A percentile compares a stretch with the other conserved stretches of the same genome.
Evolutionary conservation across 2,797 vertebrate genomes (phyloP).

Genomic region (Nyctibius grandis): DNA sequence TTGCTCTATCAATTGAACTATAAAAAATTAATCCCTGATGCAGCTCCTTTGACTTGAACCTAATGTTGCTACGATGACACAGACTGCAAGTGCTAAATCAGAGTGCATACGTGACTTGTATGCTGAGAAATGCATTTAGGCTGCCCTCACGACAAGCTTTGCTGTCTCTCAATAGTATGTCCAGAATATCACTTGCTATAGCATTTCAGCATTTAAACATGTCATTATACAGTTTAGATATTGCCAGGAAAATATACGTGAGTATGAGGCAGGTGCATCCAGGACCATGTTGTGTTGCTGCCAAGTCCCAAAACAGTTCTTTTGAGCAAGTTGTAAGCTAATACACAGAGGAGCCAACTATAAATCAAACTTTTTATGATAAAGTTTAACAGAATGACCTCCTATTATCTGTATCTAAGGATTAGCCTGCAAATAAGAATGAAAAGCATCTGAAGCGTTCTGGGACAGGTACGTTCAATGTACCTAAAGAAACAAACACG

Average conservation of each 20-base stretch:
- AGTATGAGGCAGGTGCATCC: neutral
- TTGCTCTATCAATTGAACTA: neutral
- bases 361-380: neutral
- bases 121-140: neutral
- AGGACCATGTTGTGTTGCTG: neutral
- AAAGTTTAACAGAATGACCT: neutral
- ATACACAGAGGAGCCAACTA: neutral
- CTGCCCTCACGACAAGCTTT: neutral
- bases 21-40: neutral
- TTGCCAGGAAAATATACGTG: neutral
- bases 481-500: neutral
- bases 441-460: neutral
- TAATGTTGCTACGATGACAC: neutral
- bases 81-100: neutral
- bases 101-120: neutral
- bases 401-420: neutral
- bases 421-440: neutral
- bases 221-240: neutral
- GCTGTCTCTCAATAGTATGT: neutral
- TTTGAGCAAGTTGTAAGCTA: neutral
- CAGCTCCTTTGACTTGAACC: neutral
- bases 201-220: neutral
- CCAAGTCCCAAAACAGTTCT: neutral
- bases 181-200: neutral
- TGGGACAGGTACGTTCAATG: neutral